A percentile compares a stretch with the other conserved stretches of the same genome.
Evolutionary conservation across 2,888 invertebrate genomes (phyloP).

Genomic region (Graphium colonna): DNA sequence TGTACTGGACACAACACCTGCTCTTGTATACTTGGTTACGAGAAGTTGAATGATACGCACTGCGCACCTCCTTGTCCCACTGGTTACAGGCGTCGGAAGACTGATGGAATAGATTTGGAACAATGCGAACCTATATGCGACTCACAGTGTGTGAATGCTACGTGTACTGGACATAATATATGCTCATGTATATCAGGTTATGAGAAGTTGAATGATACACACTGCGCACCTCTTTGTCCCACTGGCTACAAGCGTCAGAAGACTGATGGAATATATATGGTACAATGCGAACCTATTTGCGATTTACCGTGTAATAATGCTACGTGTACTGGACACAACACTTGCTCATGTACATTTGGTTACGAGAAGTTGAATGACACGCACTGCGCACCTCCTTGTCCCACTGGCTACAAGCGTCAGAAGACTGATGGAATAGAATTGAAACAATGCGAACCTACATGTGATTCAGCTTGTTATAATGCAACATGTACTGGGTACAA

Average conservation of each 20-base stretch:
- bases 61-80: slow-evolving; percentile 23
- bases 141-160: slow-evolving; percentile 31
- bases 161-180: too few species aligned
- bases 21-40: slow-evolving; percentile 38
- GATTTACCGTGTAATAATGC: not conserved
- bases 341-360: slow-evolving; percentile 41
- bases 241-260: slow-evolving; percentile 17
- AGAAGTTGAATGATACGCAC: slow-evolving; percentile 29
- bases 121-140: slow-evolving; percentile 38
- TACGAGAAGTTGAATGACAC: slow-evolving; percentile 33
- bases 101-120: too few species aligned
- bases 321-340: not conserved
- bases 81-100: slow-evolving; percentile 16
- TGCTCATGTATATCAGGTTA: slow-evolving; percentile 28
- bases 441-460: slow-evolving; percentile 43
- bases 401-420: not conserved
- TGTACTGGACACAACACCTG: slow-evolving; percentile 34
- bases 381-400: not conserved
- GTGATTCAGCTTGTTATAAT: slow-evolving; percentile 35
- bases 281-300: slow-evolving; percentile 10
- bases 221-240: slow-evolving; percentile 23
- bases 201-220: slow-evolving; percentile 30
- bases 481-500: slow-evolving; percentile 32
- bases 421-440: too few species aligned
- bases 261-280: too few species aligned